phyloP scores from a whole-genome alignment of 2,888 invertebrate genomes.

The Cantharis flavilabris region DNA sequence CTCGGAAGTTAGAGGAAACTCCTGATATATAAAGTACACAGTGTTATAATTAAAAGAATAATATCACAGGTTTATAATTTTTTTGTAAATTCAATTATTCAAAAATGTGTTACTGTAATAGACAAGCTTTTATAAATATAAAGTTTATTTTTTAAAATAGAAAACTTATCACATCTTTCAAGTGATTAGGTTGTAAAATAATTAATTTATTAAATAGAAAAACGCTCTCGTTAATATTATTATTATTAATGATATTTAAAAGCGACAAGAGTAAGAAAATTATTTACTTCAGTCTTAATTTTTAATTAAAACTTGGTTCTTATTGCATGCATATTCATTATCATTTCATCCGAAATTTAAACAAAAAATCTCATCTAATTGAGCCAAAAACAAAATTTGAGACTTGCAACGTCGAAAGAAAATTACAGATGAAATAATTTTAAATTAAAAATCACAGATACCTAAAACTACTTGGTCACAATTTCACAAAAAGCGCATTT shows the following conservation, averaged over 20 bases:
- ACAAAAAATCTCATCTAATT: background rate
- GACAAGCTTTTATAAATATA: constrained; percentile 15
- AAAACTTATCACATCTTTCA: constrained; percentile 20
- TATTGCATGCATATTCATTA: background rate
- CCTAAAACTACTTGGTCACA: background rate
- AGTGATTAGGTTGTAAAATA: background rate
- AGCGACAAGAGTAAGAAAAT: constrained; percentile 5
- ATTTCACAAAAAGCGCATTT: background rate
- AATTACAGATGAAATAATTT: background rate
- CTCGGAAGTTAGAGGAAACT: background rate
- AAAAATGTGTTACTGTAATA: background rate
- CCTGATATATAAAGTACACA: background rate
- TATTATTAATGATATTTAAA: constrained; percentile 4
- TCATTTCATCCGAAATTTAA: background rate
- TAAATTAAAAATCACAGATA: background rate
- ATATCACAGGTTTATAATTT: constrained; percentile 25
- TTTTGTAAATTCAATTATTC: constrained; percentile 2
- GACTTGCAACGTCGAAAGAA: background rate
- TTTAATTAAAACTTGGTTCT: background rate
- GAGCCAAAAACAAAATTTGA: background rate
- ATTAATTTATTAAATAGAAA: background rate
- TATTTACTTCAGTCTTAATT: constrained; percentile 19
- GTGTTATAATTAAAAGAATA: constrained; percentile 26
- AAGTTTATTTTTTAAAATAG: constrained; percentile 3
- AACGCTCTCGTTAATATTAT: background rate